Conservation (phyloP, 2,797 vertebrate species). For the Galagoides demidoff region DNA sequence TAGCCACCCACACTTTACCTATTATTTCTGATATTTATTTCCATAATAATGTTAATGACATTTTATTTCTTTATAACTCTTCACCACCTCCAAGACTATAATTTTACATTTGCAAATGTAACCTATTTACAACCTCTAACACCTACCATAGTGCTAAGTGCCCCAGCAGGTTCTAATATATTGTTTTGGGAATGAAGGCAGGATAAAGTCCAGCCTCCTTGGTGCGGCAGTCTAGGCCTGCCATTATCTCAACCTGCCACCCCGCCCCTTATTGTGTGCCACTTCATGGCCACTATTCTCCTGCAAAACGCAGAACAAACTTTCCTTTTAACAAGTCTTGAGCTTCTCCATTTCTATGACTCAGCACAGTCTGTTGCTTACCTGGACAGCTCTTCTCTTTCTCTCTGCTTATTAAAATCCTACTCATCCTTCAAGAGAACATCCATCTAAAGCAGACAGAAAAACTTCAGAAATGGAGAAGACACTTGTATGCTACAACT, state of each 20-base stretch:
- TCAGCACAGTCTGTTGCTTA: background rate
- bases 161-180: background rate
- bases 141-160: background rate
- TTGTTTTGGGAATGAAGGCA: background rate
- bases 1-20: fast-evolving
- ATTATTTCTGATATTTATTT: background rate
- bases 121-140: background rate
- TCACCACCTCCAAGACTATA: background rate
- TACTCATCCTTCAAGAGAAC: background rate
- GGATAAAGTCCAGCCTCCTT: background rate
- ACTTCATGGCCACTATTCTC: background rate
- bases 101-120: background rate
- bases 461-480: too few relatives aligned
- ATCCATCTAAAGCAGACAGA: too few relatives aligned
- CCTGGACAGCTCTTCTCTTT: background rate
- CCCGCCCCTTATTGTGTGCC: background rate
- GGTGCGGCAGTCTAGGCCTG: background rate
- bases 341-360: background rate
- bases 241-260: background rate
- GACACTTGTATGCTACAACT: too few relatives aligned
- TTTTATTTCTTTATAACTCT: background rate
- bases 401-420: background rate
- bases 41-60: background rate
- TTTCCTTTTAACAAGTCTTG: background rate
- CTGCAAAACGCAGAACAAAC: background rate